Percentiles rank a stretch among this genome's conserved stretches.
phyloP scores from a whole-genome alignment of 2,797 vertebrate species.

The Megaceryle alcyon region DNA sequence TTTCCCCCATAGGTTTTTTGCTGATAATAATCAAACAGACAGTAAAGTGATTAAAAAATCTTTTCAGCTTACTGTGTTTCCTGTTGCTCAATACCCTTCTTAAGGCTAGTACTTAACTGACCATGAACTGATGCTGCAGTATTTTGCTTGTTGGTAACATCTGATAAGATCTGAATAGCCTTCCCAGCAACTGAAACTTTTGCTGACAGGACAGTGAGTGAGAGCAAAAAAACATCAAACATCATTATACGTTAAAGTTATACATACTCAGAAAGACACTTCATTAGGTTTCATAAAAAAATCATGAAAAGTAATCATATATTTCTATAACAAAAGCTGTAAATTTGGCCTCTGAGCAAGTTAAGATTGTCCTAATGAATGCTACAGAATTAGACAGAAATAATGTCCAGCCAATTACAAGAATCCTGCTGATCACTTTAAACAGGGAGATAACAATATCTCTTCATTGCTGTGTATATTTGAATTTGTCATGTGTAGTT shows the following conservation, averaged over 20 bases:
- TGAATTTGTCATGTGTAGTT: not conserved
- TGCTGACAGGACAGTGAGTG: not conserved
- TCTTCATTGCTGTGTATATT: not conserved
- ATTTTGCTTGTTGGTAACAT: not conserved
- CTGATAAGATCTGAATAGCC: not conserved
- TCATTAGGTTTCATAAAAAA: not conserved
- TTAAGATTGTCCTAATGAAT: not conserved
- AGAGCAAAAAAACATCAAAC: not conserved
- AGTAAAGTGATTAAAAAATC: not conserved
- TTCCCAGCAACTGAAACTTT: not conserved
- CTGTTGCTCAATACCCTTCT: not conserved
- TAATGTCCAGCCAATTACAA: not conserved
- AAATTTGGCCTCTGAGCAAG: rapidly evolving
- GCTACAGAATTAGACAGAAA: not conserved
- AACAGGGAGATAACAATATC: not conserved
- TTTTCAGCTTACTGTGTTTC: not conserved
- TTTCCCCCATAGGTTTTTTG: not conserved
- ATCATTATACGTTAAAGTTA: not conserved
- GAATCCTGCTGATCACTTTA: not conserved
- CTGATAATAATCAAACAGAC: not conserved
- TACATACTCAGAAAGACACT: not conserved
- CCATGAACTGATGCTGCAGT: not conserved
- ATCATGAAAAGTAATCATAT: not conserved
- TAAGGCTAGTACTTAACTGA: not conserved
- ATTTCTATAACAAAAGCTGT: not conserved